Percentiles rank a stretch among this genome's conserved stretches.
These are phyloP conservation scores for Melanargia galathea DNA, from an alignment of 2,888 invertebrate species.

Conservation along the genomic window DNA sequence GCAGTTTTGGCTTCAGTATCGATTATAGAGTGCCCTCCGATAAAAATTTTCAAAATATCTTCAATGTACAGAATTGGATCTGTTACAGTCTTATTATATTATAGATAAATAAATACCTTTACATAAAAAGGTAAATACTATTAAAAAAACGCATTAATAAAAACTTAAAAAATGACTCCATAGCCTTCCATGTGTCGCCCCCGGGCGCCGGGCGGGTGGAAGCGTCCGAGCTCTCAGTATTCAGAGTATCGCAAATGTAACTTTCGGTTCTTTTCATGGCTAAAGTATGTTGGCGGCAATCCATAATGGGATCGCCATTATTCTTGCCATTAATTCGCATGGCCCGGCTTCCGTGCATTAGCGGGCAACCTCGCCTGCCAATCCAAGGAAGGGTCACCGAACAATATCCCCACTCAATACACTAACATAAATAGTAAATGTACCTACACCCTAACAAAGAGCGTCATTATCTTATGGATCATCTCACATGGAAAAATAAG, in stretches of 20 bases:
- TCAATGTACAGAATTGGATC: too few species aligned
- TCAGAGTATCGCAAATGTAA: constrained; percentile 83
- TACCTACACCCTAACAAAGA: constrained; percentile 22
- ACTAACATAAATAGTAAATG: constrained; percentile 38
- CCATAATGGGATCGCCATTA: constrained; percentile 83
- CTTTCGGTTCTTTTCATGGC: constrained; percentile 83
- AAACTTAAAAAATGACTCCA: constrained; percentile 20
- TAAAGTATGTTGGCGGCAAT: constrained; percentile 83
- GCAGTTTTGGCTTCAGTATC: too few species aligned
- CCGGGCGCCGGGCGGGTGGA: constrained; percentile 50
- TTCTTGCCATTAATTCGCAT: constrained; percentile 82
- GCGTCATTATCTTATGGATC: constrained; percentile 11
- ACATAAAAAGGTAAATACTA: too few species aligned
- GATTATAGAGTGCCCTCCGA: too few species aligned
- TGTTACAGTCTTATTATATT: too few species aligned
- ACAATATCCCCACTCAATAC: constrained; percentile 44
- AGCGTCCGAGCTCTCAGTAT: constrained; percentile 76
- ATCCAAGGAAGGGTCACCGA: constrained; percentile 65
- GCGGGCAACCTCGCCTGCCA: constrained; percentile 75
- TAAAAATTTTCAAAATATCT: too few species aligned
- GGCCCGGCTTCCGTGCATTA: constrained; percentile 81
- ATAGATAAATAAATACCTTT: too few species aligned
- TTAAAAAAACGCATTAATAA: too few species aligned
- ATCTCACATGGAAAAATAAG: constrained; percentile 11
- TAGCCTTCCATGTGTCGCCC: constrained; percentile 52